Percentiles rank a stretch among this genome's conserved stretches.
Evolutionary conservation across 37 sponge, comb jelly and placozoan genomes (phyloP).

Genomic region (Theonella swinhoei): DNA sequence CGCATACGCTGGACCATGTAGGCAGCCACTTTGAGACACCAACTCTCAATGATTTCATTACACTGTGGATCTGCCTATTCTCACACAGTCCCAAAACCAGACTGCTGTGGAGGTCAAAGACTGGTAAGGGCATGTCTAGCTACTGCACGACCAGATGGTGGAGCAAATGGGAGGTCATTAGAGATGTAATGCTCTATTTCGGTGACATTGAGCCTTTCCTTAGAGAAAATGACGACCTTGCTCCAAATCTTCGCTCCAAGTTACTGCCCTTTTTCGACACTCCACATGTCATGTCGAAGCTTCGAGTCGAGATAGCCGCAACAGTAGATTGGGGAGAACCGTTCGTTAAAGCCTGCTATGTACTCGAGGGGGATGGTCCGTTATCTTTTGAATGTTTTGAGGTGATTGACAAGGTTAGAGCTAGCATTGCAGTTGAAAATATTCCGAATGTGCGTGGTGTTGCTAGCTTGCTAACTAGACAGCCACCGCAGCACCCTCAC

Average conservation of each 20-base stretch:
- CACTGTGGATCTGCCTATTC: constrained; percentile 39
- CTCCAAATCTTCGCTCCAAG: constrained; percentile 14
- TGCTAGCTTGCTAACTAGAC: background rate
- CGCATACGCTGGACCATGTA: constrained; percentile 58
- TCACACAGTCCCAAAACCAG: constrained; percentile 49
- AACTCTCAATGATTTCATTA: constrained; percentile 23
- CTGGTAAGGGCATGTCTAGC: constrained; percentile 33
- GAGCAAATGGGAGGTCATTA: constrained; percentile 59
- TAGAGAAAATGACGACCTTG: constrained; percentile 7
- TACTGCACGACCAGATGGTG: constrained; percentile 58
- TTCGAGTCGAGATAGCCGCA: constrained; percentile 33
- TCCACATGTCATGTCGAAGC: background rate
- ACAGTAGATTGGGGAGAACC: constrained; percentile 40
- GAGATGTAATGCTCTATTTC: constrained; percentile 30
- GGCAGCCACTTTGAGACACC: constrained; percentile 37
- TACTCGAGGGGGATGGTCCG: no score
- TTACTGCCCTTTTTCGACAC: constrained; percentile 29
- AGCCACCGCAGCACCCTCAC: no score
- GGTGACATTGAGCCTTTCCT: constrained; percentile 49
- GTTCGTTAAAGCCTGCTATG: constrained; percentile 44
- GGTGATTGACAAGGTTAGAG: background rate
- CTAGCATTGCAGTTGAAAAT: constrained; percentile 10
- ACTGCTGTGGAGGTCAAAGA: constrained; percentile 36
- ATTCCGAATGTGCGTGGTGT: no score
- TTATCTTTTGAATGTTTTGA: constrained; percentile 25